phyloP scores from a whole-genome alignment of 2,797 vertebrate genomes.

The Acropternis orthonyx region DNA sequence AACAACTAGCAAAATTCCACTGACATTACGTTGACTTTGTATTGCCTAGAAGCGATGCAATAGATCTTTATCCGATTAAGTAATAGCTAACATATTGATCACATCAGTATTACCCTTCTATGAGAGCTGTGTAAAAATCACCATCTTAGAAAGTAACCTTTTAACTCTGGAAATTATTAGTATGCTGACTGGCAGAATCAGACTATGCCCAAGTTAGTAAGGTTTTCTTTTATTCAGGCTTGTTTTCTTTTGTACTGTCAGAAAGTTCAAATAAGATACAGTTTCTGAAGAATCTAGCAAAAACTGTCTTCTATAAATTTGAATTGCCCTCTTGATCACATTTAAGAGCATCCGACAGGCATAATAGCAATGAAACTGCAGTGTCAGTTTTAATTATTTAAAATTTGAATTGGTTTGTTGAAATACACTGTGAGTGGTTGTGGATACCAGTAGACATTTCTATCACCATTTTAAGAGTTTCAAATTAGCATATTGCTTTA shows the following conservation, averaged over 20 bases:
- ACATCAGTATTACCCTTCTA: neutral
- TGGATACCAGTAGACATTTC: neutral
- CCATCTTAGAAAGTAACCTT: neutral
- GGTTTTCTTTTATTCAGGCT: neutral
- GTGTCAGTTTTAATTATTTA: neutral
- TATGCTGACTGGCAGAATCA: neutral
- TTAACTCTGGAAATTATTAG: neutral
- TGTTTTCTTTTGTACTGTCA: neutral
- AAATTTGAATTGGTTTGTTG: neutral
- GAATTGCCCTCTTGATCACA: neutral
- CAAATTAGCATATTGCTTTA: neutral
- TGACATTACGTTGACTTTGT: neutral
- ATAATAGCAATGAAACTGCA: neutral
- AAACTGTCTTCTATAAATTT: neutral
- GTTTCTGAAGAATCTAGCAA: neutral
- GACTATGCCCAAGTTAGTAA: neutral
- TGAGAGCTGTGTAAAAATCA: neutral
- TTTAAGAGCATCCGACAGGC: neutral
- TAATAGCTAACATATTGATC: neutral
- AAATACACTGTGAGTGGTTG: neutral
- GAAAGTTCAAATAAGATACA: neutral
- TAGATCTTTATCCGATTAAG: neutral
- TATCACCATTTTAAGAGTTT: neutral
- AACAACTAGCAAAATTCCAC: neutral
- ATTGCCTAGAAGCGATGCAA: neutral